A percentile compares a stretch with the other conserved stretches of the same genome.
Conservation (phyloP, 2,113 vertebrate species). For the Empidonax alnorum region DNA sequence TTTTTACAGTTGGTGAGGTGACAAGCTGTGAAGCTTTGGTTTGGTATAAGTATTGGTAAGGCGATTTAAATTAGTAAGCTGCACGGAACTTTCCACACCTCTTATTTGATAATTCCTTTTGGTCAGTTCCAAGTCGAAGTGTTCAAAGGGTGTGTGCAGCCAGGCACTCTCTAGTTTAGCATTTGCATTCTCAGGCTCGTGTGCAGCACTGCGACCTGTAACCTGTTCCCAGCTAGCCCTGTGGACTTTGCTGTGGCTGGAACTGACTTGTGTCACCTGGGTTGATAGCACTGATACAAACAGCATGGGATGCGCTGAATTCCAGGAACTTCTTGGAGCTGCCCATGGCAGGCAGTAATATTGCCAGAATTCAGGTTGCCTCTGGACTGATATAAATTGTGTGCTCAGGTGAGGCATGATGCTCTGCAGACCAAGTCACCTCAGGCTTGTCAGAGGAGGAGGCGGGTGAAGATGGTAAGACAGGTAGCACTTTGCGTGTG, state of each 20-base stretch:
- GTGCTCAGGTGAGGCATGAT: not conserved
- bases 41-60: not conserved
- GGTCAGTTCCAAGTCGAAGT: not conserved
- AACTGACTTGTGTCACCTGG: not conserved
- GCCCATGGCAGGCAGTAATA: not conserved
- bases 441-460: not conserved
- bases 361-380: not conserved
- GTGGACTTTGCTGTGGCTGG: not conserved
- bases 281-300: accelerated
- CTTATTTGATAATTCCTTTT: not conserved
- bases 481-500: not conserved
- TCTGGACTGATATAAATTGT: not conserved
- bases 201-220: not conserved
- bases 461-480: not conserved
- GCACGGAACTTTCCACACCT: not conserved
- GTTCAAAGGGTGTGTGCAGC: not conserved
- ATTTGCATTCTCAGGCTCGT: not conserved
- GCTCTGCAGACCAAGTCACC: not conserved
- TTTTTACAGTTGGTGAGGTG: not conserved
- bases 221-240: accelerated
- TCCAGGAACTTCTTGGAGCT: not conserved
- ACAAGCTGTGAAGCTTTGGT: not conserved
- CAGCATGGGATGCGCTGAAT: not conserved
- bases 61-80: not conserved
- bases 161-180: not conserved